These are phyloP conservation scores for Sclerurus mexicanus DNA, from an alignment of 2,113 vertebrate genomes.

Conservation along the genomic window DNA sequence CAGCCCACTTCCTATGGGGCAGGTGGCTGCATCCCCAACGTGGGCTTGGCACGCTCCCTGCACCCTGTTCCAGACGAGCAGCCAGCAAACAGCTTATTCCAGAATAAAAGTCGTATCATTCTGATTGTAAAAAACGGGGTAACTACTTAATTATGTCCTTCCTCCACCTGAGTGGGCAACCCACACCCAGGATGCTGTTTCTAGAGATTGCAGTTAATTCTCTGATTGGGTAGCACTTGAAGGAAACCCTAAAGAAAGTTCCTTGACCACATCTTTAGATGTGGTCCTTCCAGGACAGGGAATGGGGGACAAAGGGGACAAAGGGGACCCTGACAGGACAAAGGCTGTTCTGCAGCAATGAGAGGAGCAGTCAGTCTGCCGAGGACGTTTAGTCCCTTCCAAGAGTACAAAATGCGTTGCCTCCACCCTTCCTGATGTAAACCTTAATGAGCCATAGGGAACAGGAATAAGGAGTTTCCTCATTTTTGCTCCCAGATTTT, in stretches of 20 bases:
- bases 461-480: conserved; percentile 46
- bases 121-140: neutral
- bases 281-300: neutral
- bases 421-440: conserved; percentile 41
- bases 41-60: conserved; percentile 8
- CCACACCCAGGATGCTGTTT: neutral
- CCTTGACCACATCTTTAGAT: neutral
- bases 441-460: neutral
- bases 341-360: neutral
- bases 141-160: neutral
- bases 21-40: neutral
- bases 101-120: neutral
- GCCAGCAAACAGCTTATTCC: neutral
- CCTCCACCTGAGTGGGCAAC: neutral
- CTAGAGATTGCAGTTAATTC: neutral
- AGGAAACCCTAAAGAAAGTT: neutral
- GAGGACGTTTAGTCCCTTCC: conserved; percentile 25
- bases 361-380: neutral
- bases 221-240: neutral
- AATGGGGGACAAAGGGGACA: neutral
- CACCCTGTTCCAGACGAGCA: neutral
- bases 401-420: neutral
- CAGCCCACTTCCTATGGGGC: neutral
- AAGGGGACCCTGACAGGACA: neutral
- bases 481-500: neutral